Evolutionary conservation across 1,140 invertebrate genomes (phyloP).

Genomic region (Thaumetopoea pityocampa): DNA sequence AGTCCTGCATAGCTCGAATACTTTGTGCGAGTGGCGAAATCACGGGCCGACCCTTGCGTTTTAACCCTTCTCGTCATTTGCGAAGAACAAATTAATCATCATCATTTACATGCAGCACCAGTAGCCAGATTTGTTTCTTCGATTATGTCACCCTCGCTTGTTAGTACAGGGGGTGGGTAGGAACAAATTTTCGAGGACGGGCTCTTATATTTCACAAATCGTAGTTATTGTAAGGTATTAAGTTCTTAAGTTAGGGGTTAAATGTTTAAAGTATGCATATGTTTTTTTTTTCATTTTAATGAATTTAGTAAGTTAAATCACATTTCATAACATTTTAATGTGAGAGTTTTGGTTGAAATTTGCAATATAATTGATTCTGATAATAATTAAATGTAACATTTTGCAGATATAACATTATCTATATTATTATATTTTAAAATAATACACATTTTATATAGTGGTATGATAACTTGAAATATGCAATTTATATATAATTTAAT

Average conservation of each 20-base stretch:
- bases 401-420: no score
- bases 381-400: no score
- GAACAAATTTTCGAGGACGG: constrained; percentile 55
- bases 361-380: no score
- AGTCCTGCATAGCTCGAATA: constrained; percentile 46
- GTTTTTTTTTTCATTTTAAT: constrained; percentile 2
- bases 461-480: no score
- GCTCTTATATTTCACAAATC: constrained; percentile 56
- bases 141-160: constrained; percentile 69
- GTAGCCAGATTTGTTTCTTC: constrained; percentile 71
- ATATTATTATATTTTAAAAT: no score
- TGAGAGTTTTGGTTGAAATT: no score
- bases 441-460: no score
- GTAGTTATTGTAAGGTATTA: constrained; percentile 34
- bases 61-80: constrained; percentile 73
- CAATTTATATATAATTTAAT: no score
- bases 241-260: constrained; percentile 8
- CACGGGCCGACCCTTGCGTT: constrained; percentile 46
- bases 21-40: constrained; percentile 52
- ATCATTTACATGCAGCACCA: constrained; percentile 72
- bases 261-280: neutral
- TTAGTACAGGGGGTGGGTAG: constrained; percentile 40
- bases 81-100: constrained; percentile 74
- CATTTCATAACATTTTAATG: no score
- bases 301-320: no score